A percentile compares a stretch with the other conserved stretches of the same genome.
phyloP scores from a whole-genome alignment of 2,113 vertebrate species.

The Gorilla gorilla region DNA sequence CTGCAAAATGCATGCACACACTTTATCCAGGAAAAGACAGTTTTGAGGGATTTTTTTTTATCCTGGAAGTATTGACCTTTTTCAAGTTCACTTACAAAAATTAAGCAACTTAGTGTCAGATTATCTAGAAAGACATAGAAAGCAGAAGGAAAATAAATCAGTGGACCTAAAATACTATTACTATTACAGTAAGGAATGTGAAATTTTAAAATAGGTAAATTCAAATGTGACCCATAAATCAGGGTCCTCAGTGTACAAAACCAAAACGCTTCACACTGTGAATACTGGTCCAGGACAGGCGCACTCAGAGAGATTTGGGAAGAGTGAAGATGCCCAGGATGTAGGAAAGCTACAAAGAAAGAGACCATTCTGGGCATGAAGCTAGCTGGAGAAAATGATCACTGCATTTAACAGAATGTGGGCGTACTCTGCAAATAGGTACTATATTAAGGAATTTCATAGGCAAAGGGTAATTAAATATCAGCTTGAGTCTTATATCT shows the following conservation, averaged over 20 bases:
- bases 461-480: conserved; percentile 51
- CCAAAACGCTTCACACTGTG: not conserved
- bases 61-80: not conserved
- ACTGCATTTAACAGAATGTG: conserved; percentile 15
- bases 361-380: not conserved
- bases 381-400: not conserved
- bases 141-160: not conserved
- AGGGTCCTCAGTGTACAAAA: too few relatives aligned
- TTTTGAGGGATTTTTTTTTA: not conserved
- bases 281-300: not conserved
- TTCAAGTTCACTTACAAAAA: not conserved
- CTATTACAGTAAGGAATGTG: not conserved
- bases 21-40: not conserved
- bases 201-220: not conserved
- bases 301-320: not conserved
- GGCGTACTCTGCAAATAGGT: not conserved
- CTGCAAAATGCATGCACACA: not conserved
- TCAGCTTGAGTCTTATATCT: conserved; percentile 15
- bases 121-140: not conserved
- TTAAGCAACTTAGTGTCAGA: not conserved
- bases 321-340: not conserved
- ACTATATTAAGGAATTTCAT: conserved; percentile 51
- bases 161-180: not conserved
- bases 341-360: not conserved
- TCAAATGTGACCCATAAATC: not conserved